Conservation (phyloP, 2,797 vertebrate species). For the Telmatherina bonti region DNA sequence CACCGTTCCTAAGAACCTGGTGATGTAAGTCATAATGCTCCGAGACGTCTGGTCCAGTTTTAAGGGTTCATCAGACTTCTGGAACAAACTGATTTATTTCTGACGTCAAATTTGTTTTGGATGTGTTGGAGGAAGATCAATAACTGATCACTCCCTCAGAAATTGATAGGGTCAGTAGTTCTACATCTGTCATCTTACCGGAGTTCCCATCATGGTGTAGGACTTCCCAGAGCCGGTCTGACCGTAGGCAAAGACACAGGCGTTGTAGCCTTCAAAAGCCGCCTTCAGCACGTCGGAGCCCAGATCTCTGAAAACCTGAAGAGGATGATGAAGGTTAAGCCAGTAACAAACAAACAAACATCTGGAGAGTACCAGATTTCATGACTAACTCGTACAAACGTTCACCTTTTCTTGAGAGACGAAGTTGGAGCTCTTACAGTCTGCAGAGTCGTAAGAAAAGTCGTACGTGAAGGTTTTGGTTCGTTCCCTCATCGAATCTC, state of each 20-base stretch:
- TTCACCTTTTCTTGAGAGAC: conserved; percentile 92
- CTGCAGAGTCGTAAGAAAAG: conserved; percentile 95
- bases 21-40: no score
- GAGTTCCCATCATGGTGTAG: conserved; percentile 97
- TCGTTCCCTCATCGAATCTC: conserved; percentile 88
- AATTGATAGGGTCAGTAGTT: no score
- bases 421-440: conserved; percentile 85
- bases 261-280: conserved; percentile 97
- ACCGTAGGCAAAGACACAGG: conserved; percentile 96
- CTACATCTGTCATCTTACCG: conserved; percentile 75
- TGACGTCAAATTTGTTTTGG: no score
- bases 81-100: no score
- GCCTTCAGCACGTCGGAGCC: conserved; percentile 93
- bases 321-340: not conserved
- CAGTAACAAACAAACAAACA: not conserved
- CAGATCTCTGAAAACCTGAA: conserved; percentile 92
- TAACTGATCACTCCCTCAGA: not conserved
- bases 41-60: no score
- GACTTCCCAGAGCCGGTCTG: conserved; percentile 98
- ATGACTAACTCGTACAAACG: accelerated
- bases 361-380: no score
- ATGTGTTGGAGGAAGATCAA: not conserved
- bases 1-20: no score
- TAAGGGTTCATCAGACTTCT: no score
- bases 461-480: conserved; percentile 95